Conservation (phyloP, 2,888 invertebrate genomes). For the Anticlea derivata region DNA sequence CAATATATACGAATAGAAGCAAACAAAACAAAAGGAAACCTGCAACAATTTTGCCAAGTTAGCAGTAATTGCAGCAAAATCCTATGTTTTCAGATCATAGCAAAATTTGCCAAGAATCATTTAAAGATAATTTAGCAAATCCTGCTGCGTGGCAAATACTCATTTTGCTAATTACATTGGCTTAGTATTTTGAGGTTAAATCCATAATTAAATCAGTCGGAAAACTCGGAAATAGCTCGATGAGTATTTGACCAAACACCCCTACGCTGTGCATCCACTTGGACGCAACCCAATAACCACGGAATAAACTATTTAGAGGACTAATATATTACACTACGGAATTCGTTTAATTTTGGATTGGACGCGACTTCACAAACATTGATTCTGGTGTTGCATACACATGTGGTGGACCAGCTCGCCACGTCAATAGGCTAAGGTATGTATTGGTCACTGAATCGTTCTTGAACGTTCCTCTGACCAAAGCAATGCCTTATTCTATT, state of each 20-base stretch:
- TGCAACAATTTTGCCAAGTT: constrained; percentile 45
- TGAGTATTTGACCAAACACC: constrained; percentile 58
- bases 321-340: constrained; percentile 37
- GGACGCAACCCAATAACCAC: constrained; percentile 76
- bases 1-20: constrained; percentile 70
- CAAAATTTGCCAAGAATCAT: constrained; percentile 19
- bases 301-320: constrained; percentile 39
- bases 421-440: not conserved
- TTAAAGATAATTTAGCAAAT: constrained; percentile 17
- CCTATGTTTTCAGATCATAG: constrained; percentile 15
- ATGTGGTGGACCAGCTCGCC: not conserved
- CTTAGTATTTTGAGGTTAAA: constrained; percentile 19
- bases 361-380: constrained; percentile 37
- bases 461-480: not conserved
- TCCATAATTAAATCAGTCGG: constrained; percentile 27
- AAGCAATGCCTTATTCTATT: not conserved
- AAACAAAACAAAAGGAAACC: constrained; percentile 50
- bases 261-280: constrained; percentile 72
- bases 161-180: constrained; percentile 43
- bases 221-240: constrained; percentile 53
- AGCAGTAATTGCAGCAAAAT: constrained; percentile 47
- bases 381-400: constrained; percentile 20
- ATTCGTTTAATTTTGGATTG: constrained; percentile 31
- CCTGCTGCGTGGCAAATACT: constrained; percentile 39
- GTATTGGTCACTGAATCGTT: not conserved